Base-by-base conservation (phyloP, 2,888 invertebrate species). In the Sinelater perroti region DNA sequence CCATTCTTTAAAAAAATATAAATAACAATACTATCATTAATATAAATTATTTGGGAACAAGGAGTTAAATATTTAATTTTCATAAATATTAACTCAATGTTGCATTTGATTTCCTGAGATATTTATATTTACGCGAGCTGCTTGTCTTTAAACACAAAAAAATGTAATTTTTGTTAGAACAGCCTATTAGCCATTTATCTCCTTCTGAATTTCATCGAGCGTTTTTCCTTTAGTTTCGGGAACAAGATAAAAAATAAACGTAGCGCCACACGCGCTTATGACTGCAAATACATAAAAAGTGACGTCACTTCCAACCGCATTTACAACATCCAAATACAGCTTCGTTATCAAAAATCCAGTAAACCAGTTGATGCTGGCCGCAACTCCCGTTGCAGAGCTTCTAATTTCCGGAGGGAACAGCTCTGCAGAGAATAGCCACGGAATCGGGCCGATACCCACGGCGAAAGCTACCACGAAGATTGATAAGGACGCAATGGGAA, bases 361-460 rank as follows among this genome's bases (percentile, higher is more conserved):
- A n/a, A 89, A 75, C 93, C 93, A 93, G 74, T 93, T 94, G 44
- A 90, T 83, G 1, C 92, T 85, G 14, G 92, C 90, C 1, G 91
- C 90, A 16, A 91, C 85, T 0, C 92, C 90, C 11, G 87, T 85
- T 13, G 89, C 89, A 45, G 89, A 81, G 1, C 87, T 88, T 72
- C 91, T 91, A 56, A 92, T 89, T 67, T 91, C 88, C 1, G 88
- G 82, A 44, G 91, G 84, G 74, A 95, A 90, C 7, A 95, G 80
- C 75, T 95, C 95, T 2, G 93, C 86, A 75, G 89, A 82, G 82
- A 91, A 89, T 82, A 93, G 84, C 91, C 91, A 92, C 0, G 94
- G 94, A 36, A 95, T 90, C 0, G 95, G 95, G 0, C 94, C 95
- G 68, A 88, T 89, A 38, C 94, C 94, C 38, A 93, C 71, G 0